Percentiles rank a stretch among this genome's conserved stretches.
These are phyloP conservation scores for Watsonalla cultraria DNA, from an alignment of 2,888 invertebrate genomes.

Conservation along the genomic window DNA sequence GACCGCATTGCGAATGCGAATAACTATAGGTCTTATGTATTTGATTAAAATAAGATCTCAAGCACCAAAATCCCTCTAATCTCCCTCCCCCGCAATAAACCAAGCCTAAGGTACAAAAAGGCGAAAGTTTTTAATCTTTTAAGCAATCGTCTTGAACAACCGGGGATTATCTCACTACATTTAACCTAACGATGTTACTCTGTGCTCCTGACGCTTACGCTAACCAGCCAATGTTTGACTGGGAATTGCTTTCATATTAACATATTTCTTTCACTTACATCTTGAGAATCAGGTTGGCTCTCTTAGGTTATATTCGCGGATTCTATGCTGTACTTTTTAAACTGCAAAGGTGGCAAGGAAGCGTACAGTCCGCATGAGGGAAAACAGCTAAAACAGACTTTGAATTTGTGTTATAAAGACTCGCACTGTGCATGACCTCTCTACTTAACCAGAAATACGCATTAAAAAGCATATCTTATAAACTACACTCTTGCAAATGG, in stretches of 20 bases:
- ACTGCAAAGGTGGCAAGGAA: no score
- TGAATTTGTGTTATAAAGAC: no score
- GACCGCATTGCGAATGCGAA: no score
- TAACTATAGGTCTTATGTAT: not conserved
- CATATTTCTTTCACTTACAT: not conserved
- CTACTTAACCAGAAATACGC: no score
- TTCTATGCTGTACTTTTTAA: no score
- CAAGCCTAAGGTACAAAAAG: slow-evolving; percentile 21
- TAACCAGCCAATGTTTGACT: not conserved
- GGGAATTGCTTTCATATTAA: not conserved
- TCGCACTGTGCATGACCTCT: no score
- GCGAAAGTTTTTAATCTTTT: slow-evolving; percentile 55
- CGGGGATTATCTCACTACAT: slow-evolving; percentile 55
- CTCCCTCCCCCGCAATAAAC: slow-evolving; percentile 12
- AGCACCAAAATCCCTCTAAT: not conserved
- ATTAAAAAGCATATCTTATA: no score
- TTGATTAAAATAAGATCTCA: not conserved
- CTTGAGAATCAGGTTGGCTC: no score
- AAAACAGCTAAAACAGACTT: no score
- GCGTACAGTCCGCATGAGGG: no score
- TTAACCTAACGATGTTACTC: slow-evolving; percentile 42
- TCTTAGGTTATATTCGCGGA: no score
- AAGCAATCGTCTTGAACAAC: slow-evolving; percentile 37
- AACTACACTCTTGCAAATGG: no score
- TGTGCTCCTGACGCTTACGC: slow-evolving; percentile 11